These are phyloP conservation scores for Lutraria rhynchaena DNA, from an alignment of 1,140 invertebrate genomes.

Conservation along the genomic window DNA sequence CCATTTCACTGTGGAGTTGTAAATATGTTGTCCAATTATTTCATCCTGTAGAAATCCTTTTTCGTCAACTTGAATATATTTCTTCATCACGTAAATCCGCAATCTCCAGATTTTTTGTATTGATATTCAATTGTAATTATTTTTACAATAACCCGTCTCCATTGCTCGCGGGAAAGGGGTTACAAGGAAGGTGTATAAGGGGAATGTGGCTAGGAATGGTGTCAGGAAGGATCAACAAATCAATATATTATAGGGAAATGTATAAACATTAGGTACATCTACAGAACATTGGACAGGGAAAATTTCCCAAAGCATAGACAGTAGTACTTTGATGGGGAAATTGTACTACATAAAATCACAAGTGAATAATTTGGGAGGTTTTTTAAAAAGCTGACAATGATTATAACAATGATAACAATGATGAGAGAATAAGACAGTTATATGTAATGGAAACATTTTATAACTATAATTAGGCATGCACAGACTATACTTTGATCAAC, in stretches of 20 bases:
- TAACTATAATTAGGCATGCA: slow-evolving; percentile 40
- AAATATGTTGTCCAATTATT: not conserved
- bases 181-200: slow-evolving; percentile 55
- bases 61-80: not conserved
- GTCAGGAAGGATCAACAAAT: slow-evolving; percentile 42
- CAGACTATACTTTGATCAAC: slow-evolving; percentile 9
- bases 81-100: not conserved
- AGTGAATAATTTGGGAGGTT: slow-evolving; percentile 47
- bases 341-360: slow-evolving; percentile 53
- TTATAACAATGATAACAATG: slow-evolving; percentile 13
- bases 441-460: slow-evolving; percentile 38
- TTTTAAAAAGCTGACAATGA: slow-evolving; percentile 45
- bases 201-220: slow-evolving; percentile 38
- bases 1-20: too few relatives aligned
- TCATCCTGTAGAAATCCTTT: not conserved
- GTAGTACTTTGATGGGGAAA: slow-evolving; percentile 33
- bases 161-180: slow-evolving; percentile 44
- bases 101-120: not conserved
- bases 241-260: slow-evolving; percentile 48
- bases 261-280: slow-evolving; percentile 37
- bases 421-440: slow-evolving; percentile 38
- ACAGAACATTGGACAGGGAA: slow-evolving; percentile 33
- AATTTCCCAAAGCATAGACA: slow-evolving; percentile 46
- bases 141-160: slow-evolving; percentile 41
- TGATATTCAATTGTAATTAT: not conserved